phyloP scores from a whole-genome alignment of 2,113 vertebrate species.

The Phalacrocorax brasilianus region DNA sequence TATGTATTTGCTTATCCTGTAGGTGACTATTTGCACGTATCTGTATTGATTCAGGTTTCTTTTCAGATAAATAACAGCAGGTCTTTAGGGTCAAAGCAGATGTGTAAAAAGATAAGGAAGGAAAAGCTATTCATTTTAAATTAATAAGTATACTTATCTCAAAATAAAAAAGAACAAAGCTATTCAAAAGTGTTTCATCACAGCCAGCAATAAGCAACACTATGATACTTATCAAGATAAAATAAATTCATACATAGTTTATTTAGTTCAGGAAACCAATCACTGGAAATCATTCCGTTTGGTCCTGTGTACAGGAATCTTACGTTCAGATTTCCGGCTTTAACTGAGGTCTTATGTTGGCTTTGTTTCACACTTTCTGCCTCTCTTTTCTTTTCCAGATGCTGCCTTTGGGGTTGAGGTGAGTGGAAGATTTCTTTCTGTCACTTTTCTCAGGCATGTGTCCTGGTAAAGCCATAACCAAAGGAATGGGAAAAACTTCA shows the following conservation, averaged over 20 bases:
- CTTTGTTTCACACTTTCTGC: background rate
- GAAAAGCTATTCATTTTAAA: conserved; percentile 10
- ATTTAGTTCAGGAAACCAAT: background rate
- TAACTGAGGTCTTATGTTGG: background rate
- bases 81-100: background rate
- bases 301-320: background rate
- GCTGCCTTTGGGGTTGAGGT: conserved; percentile 55
- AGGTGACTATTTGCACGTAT: conserved; percentile 11
- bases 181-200: background rate
- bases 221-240: background rate
- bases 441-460: background rate
- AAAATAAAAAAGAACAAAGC: background rate
- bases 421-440: conserved; percentile 5
- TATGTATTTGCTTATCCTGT: conserved; percentile 18
- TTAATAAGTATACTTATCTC: background rate
- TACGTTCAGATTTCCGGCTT: background rate
- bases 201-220: background rate
- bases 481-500: background rate
- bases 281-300: background rate
- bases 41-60: conserved; percentile 31
- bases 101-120: conserved; percentile 30
- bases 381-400: conserved; percentile 29
- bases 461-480: background rate
- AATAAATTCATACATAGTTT: background rate
- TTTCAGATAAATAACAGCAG: background rate